phyloP scores from a whole-genome alignment of 2,888 invertebrate genomes.

The Acronicta alni region DNA sequence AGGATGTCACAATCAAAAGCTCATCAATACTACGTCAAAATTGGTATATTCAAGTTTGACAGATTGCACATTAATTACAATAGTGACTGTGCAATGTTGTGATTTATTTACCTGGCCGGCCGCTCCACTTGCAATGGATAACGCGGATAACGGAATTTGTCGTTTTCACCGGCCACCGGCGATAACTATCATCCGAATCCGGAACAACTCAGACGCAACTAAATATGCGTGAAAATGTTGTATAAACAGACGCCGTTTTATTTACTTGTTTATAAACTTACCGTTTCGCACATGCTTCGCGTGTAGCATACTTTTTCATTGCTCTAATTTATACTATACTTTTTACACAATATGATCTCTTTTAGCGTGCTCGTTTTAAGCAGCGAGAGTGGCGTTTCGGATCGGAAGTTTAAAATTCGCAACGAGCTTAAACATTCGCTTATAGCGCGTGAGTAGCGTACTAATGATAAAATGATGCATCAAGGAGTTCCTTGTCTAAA shows the following conservation, averaged over 20 bases:
- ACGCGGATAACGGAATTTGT: conserved; percentile 67
- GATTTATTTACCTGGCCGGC: conserved; percentile 53
- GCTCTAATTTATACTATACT: conserved; percentile 26
- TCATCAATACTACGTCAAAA: conserved; percentile 38
- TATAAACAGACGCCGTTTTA: conserved; percentile 56
- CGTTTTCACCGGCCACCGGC: conserved; percentile 66
- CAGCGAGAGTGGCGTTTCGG: conserved; percentile 15
- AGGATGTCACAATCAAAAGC: conserved; percentile 11
- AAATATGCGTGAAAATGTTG: conserved; percentile 60
- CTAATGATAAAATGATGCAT: conserved; percentile 35
- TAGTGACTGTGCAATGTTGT: conserved; percentile 36
- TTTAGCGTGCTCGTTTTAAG: conserved; percentile 30
- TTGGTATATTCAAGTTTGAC: conserved; percentile 25
- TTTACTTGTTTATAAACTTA: conserved; percentile 51
- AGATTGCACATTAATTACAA: conserved; percentile 41
- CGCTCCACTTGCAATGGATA: conserved; percentile 59
- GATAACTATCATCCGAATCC: conserved; percentile 57
- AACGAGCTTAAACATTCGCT: conserved; percentile 36
- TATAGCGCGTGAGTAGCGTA: conserved; percentile 31
- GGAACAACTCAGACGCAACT: conserved; percentile 61
- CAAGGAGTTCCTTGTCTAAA: conserved; percentile 39
- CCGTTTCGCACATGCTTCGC: conserved; percentile 39
- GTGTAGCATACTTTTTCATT: conserved; percentile 31
- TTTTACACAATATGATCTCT: conserved; percentile 15
- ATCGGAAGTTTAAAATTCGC: conserved; percentile 46